Conservation (phyloP, 2,113 vertebrate species). For the Ovis canadensis region DNA sequence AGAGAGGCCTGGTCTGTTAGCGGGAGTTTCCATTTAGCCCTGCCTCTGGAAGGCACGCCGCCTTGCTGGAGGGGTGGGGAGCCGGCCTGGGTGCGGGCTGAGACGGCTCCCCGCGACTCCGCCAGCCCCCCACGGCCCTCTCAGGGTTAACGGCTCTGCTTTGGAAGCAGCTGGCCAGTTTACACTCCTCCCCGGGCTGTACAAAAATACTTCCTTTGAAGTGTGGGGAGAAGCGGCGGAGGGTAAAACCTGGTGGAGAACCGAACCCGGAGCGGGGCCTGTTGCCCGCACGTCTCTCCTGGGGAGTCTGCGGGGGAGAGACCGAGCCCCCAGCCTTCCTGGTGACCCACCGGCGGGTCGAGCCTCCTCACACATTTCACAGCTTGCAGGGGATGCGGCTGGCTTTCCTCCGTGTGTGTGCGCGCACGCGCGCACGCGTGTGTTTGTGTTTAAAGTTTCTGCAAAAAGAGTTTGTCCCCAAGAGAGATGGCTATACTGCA, state of each 20-base stretch:
- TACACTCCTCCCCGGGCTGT: slow-evolving; percentile 83
- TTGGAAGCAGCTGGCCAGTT: slow-evolving; percentile 85
- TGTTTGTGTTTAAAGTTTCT: slow-evolving; percentile 6
- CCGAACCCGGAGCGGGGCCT: slow-evolving; percentile 67
- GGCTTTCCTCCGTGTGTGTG: background rate
- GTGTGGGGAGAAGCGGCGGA: slow-evolving; percentile 76
- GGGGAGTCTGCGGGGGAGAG: background rate
- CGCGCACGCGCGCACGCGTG: rapidly evolving
- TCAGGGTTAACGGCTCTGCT: slow-evolving; percentile 79
- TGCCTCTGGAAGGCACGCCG: background rate
- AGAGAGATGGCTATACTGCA: slow-evolving; percentile 23
- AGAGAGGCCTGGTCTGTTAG: slow-evolving; percentile 41
- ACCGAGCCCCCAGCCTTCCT: background rate
- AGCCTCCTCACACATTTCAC: background rate
- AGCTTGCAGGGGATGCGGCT: background rate
- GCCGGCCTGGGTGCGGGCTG: slow-evolving; percentile 36
- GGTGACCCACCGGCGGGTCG: background rate
- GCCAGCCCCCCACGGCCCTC: background rate
- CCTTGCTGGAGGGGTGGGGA: slow-evolving; percentile 38
- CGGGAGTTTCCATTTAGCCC: slow-evolving; percentile 63
- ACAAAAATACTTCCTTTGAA: slow-evolving; percentile 89
- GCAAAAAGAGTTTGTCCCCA: slow-evolving; percentile 22
- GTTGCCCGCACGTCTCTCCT: background rate
- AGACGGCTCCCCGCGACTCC: background rate
- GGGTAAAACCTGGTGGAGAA: slow-evolving; percentile 80